Conservation (phyloP, 37 sponge, comb jelly and placozoan species). For the Eunapius fragilis region DNA sequence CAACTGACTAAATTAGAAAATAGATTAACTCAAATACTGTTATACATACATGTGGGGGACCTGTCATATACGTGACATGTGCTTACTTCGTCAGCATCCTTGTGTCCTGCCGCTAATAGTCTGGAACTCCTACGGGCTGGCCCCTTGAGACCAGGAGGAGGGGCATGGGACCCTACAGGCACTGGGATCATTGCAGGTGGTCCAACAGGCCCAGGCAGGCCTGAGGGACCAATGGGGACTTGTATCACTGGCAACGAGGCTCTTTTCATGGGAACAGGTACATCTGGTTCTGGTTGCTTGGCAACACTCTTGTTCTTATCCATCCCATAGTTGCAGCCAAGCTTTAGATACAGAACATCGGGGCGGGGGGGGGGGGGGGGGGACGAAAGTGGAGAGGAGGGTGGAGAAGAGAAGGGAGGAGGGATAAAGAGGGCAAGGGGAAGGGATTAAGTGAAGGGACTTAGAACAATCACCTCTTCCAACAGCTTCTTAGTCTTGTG, state of each 20-base stretch:
- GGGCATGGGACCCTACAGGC: background rate
- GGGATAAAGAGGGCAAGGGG: background rate
- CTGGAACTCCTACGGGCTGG: background rate
- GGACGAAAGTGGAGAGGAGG: background rate
- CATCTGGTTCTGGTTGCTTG: background rate
- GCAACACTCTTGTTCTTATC: background rate
- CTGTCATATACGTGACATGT: background rate
- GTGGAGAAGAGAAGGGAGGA: background rate
- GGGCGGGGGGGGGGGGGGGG: background rate
- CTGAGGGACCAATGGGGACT: background rate
- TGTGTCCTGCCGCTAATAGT: background rate
- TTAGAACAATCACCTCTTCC: slow-evolving; percentile 53
- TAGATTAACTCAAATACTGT: too few relatives aligned
- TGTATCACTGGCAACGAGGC: background rate
- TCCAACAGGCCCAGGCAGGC: background rate
- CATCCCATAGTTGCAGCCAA: background rate
- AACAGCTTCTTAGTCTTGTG: slow-evolving; percentile 68
- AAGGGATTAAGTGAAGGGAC: background rate
- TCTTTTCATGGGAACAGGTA: background rate
- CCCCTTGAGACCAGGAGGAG: background rate
- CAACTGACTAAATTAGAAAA: background rate
- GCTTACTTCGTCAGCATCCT: background rate
- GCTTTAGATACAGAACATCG: background rate
- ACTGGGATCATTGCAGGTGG: background rate
- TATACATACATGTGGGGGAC: too few relatives aligned